Conservation (phyloP, 2,113 vertebrate genomes). For the Zosterops borbonicus region DNA sequence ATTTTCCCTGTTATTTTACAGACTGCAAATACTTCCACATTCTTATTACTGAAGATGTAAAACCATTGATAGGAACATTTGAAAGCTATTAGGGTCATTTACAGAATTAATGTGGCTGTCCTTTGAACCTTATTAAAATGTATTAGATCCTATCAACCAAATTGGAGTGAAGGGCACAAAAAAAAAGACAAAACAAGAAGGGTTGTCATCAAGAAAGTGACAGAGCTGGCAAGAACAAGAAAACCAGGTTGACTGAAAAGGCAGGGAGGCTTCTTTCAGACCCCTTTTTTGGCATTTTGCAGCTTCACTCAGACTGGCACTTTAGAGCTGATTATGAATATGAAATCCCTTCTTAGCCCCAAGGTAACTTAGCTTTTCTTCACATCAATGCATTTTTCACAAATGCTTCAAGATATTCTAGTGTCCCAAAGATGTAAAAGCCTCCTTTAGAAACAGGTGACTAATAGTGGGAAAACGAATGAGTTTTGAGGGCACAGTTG, state of each 20-base stretch:
- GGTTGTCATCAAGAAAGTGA: neutral
- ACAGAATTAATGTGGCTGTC: constrained; percentile 35
- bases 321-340: constrained; percentile 8
- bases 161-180: neutral
- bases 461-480: neutral
- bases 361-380: constrained; percentile 46
- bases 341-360: constrained; percentile 3
- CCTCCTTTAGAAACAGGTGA: neutral
- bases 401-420: neutral
- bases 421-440: constrained; percentile 36
- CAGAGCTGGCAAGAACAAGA: neutral
- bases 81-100: constrained; percentile 57
- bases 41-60: constrained; percentile 40
- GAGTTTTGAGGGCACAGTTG: neutral
- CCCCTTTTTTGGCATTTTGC: neutral
- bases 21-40: constrained; percentile 61
- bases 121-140: constrained; percentile 55
- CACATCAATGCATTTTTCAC: neutral
- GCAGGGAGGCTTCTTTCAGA: neutral
- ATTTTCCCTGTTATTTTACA: constrained; percentile 60
- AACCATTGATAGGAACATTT: constrained; percentile 56
- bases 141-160: neutral
- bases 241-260: neutral
- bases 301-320: neutral
- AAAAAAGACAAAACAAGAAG: neutral